These are phyloP conservation scores for Trachelus tabidus DNA, from an alignment of 2,888 invertebrate genomes.

Conservation along the genomic window DNA sequence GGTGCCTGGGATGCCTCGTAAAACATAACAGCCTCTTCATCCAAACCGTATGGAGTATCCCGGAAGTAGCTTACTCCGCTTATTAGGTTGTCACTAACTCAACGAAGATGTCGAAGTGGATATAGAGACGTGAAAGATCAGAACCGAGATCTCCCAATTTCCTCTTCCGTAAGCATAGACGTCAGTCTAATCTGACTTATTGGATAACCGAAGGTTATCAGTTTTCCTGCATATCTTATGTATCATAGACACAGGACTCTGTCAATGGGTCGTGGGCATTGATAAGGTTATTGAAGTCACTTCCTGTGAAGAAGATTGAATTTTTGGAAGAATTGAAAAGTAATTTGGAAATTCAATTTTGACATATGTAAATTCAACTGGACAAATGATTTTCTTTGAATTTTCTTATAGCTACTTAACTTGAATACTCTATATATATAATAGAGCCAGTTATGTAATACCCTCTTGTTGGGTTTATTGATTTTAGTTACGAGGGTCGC, in stretches of 20 bases:
- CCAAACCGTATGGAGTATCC: conserved; percentile 12
- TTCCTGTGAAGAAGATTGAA: too few relatives aligned
- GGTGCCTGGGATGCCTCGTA: conserved; percentile 12
- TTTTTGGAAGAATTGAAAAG: too few relatives aligned
- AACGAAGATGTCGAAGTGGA: not conserved
- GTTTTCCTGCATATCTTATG: not conserved
- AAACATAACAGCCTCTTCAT: conserved; percentile 15
- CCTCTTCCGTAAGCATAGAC: not conserved
- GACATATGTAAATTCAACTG: not conserved
- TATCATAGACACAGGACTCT: not conserved
- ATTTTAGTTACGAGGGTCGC: not conserved
- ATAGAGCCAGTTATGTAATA: not conserved
- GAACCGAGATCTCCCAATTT: not conserved
- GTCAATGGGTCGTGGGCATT: not conserved
- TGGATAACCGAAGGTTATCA: not conserved
- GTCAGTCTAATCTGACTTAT: not conserved
- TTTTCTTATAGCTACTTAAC: not conserved
- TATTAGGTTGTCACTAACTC: conserved; percentile 10
- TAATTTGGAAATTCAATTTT: not conserved
- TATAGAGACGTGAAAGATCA: not conserved
- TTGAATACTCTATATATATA: not conserved
- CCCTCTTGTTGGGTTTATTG: not conserved
- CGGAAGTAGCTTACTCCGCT: conserved; percentile 18
- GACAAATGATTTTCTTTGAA: not conserved
- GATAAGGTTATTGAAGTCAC: too few relatives aligned